Evolutionary conservation across 2,888 invertebrate genomes (phyloP), one percentile per base, ranked within the genome.

Genomic region (Latrodectus elegans): DNA sequence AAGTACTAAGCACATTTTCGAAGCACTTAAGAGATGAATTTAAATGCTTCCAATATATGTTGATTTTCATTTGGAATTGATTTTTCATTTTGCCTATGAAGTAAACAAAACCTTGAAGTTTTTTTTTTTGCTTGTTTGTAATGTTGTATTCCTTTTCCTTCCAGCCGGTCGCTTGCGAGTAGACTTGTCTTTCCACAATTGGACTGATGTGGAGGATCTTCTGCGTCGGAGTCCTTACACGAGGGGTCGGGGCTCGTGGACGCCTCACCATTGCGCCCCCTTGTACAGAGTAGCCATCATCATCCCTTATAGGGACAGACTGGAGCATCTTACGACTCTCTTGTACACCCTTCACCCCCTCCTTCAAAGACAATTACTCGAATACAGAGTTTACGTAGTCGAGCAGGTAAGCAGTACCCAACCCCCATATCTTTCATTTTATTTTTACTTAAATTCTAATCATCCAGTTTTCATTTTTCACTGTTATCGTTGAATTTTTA

Each of bases 351-450:
- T 94, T 1, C 93, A 93, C 88, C 93, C 93, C 8, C 91, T 94
- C 67, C 91, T 94, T 14, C 92, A 93, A 90, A 91, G 93, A 49
- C 94, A 94, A 89, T 92, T 93, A 89, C 90, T 93, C 38, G 92
- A 92, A 77, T 94, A 93, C 90, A 91, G 92, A 89, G 92, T 94
- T 64, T 93, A 93, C 90, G 93, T 94, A 9, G 92, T 93, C 2
- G 94, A 94, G 91, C 94, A 94, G 92, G 93, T 92, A 84, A 90
- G 89, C n/a, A 8, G 4, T 15, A 1, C 10, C 15, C 55, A 14
- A 12, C 3, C n/a, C 22, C n/a, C 22, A 26, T 11, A 26, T 17
- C 17, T 60, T 6, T 60, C 8, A 60, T 38, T 38, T 6, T 22
- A 22, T 22, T 22, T 6, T 38, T 38, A 38, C 38, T 6, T 38